Conservation (phyloP, 2,113 vertebrate species). For the Dunckerocampus dactyliophorus region DNA sequence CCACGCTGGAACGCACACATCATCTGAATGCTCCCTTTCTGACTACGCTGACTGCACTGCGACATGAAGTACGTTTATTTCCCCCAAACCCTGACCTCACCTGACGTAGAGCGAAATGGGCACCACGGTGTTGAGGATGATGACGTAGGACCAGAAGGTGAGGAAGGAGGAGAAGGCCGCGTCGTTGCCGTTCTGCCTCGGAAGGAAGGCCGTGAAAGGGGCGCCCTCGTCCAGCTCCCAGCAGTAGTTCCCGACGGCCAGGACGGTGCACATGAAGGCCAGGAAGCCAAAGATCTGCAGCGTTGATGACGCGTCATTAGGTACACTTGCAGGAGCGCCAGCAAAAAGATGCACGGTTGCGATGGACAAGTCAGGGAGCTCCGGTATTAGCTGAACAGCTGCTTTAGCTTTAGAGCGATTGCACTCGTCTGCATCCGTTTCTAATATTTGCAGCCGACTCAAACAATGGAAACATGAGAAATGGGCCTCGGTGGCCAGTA, state of each 20-base stretch:
- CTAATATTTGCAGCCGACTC: too few relatives aligned
- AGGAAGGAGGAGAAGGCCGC: constrained; percentile 78
- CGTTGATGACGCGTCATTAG: not conserved
- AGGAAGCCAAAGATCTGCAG: constrained; percentile 87
- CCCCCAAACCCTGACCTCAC: constrained; percentile 55
- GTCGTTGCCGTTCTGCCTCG: constrained; percentile 69
- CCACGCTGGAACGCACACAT: constrained; percentile 74
- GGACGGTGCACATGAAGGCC: constrained; percentile 81
- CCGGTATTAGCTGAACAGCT: too few relatives aligned
- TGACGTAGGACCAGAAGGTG: constrained; percentile 95
- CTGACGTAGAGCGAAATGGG: constrained; percentile 97
- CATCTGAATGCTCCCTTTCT: too few relatives aligned
- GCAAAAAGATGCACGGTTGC: not conserved
- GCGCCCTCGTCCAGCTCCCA: constrained; percentile 83
- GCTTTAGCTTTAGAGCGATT: too few relatives aligned
- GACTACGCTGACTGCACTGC: too few relatives aligned
- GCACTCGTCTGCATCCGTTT: too few relatives aligned
- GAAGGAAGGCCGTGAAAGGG: constrained; percentile 82
- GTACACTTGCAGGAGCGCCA: too few relatives aligned
- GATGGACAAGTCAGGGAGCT: too few relatives aligned
- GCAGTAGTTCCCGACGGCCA: constrained; percentile 85
- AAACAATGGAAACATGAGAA: too few relatives aligned
- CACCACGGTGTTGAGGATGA: constrained; percentile 96
- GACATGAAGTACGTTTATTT: too few relatives aligned
- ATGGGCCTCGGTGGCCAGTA: too few relatives aligned